Percentiles rank a stretch among this genome's conserved stretches.
These are phyloP conservation scores for Tadarida brasiliensis DNA, from an alignment of 2,797 vertebrate genomes.

Conservation along the genomic window DNA sequence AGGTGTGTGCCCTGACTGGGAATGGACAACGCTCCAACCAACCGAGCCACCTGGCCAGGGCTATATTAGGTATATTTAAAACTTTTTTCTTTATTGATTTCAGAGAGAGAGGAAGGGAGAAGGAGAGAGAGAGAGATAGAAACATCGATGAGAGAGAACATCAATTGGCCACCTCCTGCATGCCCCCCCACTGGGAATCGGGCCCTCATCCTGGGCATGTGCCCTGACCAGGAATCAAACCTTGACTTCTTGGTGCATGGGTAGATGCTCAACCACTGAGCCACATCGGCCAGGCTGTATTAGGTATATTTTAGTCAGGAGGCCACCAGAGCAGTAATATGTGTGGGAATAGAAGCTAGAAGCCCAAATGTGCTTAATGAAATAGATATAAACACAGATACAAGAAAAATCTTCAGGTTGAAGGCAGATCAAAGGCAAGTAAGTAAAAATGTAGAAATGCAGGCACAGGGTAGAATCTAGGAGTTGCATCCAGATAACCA, in stretches of 20 bases:
- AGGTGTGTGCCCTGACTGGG: no score
- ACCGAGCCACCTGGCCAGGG: no score
- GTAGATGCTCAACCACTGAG: background rate
- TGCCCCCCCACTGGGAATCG: background rate
- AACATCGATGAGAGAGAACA: background rate
- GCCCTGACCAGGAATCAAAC: background rate
- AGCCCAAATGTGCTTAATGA: background rate
- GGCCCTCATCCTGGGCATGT: background rate
- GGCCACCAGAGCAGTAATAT: background rate
- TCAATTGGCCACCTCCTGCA: background rate
- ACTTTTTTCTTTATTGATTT: background rate
- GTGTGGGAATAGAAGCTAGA: background rate
- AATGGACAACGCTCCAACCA: no score
- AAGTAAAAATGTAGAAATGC: constrained; percentile 10
- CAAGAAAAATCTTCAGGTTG: constrained; percentile 11
- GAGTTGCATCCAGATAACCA: background rate
- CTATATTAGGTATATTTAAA: no score
- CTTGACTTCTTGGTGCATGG: background rate
- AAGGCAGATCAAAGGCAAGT: background rate
- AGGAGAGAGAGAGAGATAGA: background rate
- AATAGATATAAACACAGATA: background rate
- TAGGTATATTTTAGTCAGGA: background rate
- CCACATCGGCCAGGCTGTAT: background rate
- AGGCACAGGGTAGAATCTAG: background rate
- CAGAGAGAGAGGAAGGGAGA: background rate